Base-by-base conservation (phyloP, 2,113 vertebrate genomes). In the Cyprinus carpio region DNA sequence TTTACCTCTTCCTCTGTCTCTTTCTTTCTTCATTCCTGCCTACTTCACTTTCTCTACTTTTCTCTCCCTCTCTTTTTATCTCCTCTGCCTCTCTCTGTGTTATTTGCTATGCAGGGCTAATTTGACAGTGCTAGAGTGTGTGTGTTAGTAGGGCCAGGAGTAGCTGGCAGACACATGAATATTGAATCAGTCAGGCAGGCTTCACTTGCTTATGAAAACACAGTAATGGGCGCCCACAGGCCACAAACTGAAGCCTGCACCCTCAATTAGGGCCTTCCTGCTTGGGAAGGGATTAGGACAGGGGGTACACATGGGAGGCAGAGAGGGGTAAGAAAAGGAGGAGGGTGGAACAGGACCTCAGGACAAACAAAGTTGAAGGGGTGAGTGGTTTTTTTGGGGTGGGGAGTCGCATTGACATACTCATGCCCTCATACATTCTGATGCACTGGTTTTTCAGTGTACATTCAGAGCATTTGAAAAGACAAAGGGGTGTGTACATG, bases 131-230 rank as follows among this genome's bases (percentile, higher is more conserved):
- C 89, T 90, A 89, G 91, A 16, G 49, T 51, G 49, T 51, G 49
- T 51, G 49, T 51, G 49, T 94, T 90, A 72, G 78, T 90, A 92
- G 92, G 93, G 92, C 92, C 93, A 90, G 92, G 90, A 94, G 94
- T 95, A 95, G 94, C 95, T 95, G 92, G 94, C 93, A 95, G 95
- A 94, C 94, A 95, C 94, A 95, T 95, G 95, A 95, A 95, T 95
- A 95, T 95, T 95, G 94, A 95, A 95, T 95, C 93, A 95, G 94
- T 94, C 93, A 94, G 92, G 91, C 94, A 94, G 94, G 92, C 94
- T 93, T 94, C 94, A 94, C 95, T 95, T 95, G 94, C 95, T 95
- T 95, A 95, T 95, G 93, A 95, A 95, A 95, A 95, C 94, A 95
- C 93, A 95, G 94, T 95, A 95, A 95, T 95, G 94, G 94, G 94